A percentile compares a stretch with the other conserved stretches of the same genome.
Conservation (phyloP, 2,113 vertebrate genomes). For the Phoenicopterus ruber region DNA sequence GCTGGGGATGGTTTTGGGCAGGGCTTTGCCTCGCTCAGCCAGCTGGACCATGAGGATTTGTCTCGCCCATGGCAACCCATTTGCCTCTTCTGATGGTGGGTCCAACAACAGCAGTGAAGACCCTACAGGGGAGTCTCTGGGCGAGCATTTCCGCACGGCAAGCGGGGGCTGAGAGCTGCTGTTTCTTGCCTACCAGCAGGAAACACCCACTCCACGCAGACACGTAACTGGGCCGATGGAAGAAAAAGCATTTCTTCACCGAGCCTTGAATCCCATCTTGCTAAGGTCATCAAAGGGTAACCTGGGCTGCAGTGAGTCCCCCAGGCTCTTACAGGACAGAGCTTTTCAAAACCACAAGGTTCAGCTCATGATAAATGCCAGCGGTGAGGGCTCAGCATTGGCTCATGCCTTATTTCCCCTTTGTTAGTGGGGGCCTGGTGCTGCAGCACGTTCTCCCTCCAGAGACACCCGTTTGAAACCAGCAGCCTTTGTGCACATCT, state of each 20-base stretch:
- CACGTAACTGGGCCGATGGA: accelerated
- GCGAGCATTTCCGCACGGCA: neutral
- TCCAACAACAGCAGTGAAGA: neutral
- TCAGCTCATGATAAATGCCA: neutral
- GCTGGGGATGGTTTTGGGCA: neutral
- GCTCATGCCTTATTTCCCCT: neutral
- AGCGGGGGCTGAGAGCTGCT: neutral
- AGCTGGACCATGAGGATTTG: neutral
- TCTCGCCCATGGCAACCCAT: neutral
- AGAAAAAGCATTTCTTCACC: neutral
- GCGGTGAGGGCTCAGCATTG: neutral
- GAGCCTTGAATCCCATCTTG: neutral
- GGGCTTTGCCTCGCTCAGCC: neutral
- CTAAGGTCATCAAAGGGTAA: neutral
- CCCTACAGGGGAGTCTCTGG: neutral
- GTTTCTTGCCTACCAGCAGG: neutral
- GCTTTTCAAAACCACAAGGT: neutral
- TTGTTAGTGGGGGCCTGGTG: neutral
- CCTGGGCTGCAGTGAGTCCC: neutral
- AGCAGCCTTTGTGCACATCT: neutral
- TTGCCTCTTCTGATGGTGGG: neutral
- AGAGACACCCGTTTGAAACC: neutral
- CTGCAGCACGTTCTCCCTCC: neutral
- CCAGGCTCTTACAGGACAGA: neutral
- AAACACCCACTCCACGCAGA: neutral